Evolutionary conservation across 1,140 invertebrate species (phyloP), one percentile per base, ranked within the genome.

Genomic region (Drosophila arizonae): DNA sequence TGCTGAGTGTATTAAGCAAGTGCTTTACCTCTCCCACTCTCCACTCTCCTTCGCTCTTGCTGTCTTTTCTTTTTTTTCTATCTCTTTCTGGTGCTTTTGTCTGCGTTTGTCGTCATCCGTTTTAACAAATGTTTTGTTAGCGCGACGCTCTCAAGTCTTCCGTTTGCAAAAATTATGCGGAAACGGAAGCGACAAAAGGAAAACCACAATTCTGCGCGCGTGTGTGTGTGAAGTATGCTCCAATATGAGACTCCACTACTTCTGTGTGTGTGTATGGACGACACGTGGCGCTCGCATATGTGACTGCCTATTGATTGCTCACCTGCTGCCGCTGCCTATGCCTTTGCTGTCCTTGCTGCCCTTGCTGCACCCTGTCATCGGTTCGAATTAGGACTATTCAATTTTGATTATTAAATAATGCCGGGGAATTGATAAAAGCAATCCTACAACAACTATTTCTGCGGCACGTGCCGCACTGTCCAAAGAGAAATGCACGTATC

Each of bases 401-500:
- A 88, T 88, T 88, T 88, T 88, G 77, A 88, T 88, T 88, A 88
- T 88, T 88, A 72, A 88, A 88, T 88, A 88, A 88, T 88, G 85
- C 57, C 65, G 4, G 26, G 55, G 43, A 54, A 76, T 76, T 76
- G 73, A 72, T 76, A 76, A 62, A 72, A 76, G 69, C 69, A 51
- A 62, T 41, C 10, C 46, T 62, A 46, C 65, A 61, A 52, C 52
- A 70, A 52, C 54, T 46, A 48, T 26, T 36, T 39, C 33, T 24
- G 51, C 21, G 72, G 67, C 72, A 86, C 82, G 82, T 86, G 82
- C 65, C 65, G 48, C 65, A 36, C 52, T 70, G 80, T 76, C 70
- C 67, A 17, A 17, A 17, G 17, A 17, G 17, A 17, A 17, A 17
- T 17, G 17, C 17, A 78, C 85, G 76, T 21, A 21, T 21, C 21